Conservation (phyloP, 2,888 invertebrate genomes). For the Drosophila incognita region DNA sequence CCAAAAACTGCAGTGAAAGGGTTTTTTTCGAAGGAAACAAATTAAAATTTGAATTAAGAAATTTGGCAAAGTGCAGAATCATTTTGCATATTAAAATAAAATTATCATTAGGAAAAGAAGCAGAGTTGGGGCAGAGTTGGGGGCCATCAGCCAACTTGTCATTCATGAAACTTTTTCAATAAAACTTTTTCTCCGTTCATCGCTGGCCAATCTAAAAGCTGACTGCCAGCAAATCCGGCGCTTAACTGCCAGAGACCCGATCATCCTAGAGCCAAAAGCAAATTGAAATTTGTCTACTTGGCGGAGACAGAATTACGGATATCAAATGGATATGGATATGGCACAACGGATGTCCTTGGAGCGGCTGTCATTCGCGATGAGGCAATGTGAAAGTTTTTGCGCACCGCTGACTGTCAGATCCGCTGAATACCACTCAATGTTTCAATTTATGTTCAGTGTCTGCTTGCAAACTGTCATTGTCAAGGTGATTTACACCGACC, state of each 20-base stretch:
- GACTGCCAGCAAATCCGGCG: slow-evolving; percentile 46
- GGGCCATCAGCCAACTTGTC: slow-evolving; percentile 56
- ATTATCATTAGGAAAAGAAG: not conserved
- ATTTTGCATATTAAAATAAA: slow-evolving; percentile 22
- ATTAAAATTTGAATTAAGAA: slow-evolving; percentile 1
- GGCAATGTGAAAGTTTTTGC: slow-evolving; percentile 44
- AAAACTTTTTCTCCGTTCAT: slow-evolving; percentile 67
- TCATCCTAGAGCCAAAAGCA: slow-evolving; percentile 33
- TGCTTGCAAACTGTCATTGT: slow-evolving; percentile 44
- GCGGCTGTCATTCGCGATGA: slow-evolving; percentile 1
- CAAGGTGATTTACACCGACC: slow-evolving; percentile 15
- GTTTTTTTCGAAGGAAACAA: not conserved
- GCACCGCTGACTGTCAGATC: slow-evolving; percentile 18
- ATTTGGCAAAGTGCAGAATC: slow-evolving; percentile 21
- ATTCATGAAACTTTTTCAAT: slow-evolving; percentile 79
- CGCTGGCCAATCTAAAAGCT: slow-evolving; percentile 45
- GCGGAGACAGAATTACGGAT: slow-evolving; percentile 8
- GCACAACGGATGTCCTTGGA: slow-evolving; percentile 9
- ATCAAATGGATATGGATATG: slow-evolving; percentile 8
- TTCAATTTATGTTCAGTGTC: slow-evolving; percentile 34
- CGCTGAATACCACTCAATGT: slow-evolving; percentile 33
- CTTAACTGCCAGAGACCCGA: slow-evolving; percentile 37
- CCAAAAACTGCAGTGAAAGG: too few relatives aligned
- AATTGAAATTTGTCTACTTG: slow-evolving; percentile 40
- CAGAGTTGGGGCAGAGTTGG: not conserved